phyloP scores from a whole-genome alignment of 2,888 invertebrate species.

The Drosophila tripunctata region DNA sequence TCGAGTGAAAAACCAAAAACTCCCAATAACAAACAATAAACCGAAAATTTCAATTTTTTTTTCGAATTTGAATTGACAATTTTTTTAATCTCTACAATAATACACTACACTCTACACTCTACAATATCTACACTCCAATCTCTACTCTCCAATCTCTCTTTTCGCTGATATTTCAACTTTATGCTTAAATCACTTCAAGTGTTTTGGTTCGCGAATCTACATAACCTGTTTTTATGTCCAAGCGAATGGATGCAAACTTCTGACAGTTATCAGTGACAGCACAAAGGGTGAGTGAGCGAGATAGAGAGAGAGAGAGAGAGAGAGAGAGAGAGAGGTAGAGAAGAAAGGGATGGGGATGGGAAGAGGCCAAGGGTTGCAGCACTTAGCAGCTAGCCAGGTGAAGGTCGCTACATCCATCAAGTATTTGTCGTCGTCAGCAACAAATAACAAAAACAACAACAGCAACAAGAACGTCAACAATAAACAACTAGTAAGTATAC shows the following conservation, averaged over 20 bases:
- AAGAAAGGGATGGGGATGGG: not conserved
- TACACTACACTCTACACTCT: not conserved
- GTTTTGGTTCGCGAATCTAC: conserved; percentile 9
- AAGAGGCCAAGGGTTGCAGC: not conserved
- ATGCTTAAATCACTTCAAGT: conserved; percentile 12
- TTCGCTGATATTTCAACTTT: not conserved
- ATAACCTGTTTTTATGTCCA: conserved; percentile 9
- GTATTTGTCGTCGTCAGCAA: conserved; percentile 43
- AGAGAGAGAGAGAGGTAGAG: not conserved
- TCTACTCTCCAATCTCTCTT: not conserved
- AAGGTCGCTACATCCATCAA: conserved; percentile 55
- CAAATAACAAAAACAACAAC: conserved; percentile 23
- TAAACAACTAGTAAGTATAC: conserved; percentile 5
- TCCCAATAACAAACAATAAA: not conserved
- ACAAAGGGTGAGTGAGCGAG: not conserved
- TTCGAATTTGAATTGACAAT: not conserved
- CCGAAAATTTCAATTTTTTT: not conserved
- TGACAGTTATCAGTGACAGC: not conserved
- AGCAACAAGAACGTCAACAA: conserved; percentile 3
- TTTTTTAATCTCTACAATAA: not conserved
- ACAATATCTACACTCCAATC: not conserved
- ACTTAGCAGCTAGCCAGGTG: conserved; percentile 42
- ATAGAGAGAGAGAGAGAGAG: not conserved
- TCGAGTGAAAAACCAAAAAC: not conserved
- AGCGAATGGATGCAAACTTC: not conserved